Evolutionary conservation across 2,797 vertebrate species (phyloP).

Genomic region (Acanthis flammea): DNA sequence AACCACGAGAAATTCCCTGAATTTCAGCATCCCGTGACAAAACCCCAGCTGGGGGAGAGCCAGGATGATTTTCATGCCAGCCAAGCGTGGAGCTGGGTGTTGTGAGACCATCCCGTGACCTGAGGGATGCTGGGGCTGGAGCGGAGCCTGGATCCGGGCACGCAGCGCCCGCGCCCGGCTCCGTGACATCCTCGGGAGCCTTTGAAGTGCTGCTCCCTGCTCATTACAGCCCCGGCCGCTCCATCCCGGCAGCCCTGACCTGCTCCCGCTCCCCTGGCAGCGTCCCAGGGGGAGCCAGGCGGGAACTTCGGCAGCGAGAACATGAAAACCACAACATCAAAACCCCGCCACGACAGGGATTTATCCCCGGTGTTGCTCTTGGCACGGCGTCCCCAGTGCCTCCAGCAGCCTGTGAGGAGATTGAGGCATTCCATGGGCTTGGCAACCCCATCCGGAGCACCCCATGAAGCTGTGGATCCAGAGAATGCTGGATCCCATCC

Average conservation of each 20-base stretch:
- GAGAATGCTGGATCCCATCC: not conserved
- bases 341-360: not conserved
- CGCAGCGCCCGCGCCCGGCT: not conserved
- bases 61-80: fast-evolving
- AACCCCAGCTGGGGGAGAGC: fast-evolving
- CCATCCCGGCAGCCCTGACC: not conserved
- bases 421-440: not conserved
- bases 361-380: not conserved
- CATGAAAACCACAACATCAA: not conserved
- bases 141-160: fast-evolving
- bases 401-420: not conserved
- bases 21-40: not conserved
- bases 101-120: not conserved
- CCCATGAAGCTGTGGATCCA: fast-evolving
- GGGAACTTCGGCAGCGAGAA: not conserved
- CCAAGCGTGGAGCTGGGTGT: fast-evolving
- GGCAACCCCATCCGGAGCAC: not conserved
- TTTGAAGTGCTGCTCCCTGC: slow-evolving; percentile 33
- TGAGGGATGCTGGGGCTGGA: not conserved
- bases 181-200: not conserved
- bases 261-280: not conserved
- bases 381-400: not conserved
- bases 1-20: not conserved
- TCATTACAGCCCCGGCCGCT: not conserved
- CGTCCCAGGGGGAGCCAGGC: not conserved